phyloP scores from a whole-genome alignment of 2,888 invertebrate genomes.

The Caenorhabditis sinica region DNA sequence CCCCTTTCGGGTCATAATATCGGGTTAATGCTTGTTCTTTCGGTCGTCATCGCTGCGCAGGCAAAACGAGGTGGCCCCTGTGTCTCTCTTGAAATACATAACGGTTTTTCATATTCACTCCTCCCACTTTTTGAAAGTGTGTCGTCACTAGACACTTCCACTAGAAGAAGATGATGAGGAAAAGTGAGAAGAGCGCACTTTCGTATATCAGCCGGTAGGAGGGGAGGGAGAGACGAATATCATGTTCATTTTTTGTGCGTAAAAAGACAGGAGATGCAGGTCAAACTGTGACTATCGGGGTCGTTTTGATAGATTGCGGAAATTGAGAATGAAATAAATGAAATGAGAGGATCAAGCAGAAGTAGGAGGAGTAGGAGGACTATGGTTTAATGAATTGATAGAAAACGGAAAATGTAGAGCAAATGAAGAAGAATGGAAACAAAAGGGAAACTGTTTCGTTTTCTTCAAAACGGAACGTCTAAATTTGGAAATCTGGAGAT shows the following conservation, averaged over 20 bases:
- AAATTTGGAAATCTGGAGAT: not conserved
- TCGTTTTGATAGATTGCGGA: slow-evolving; percentile 38
- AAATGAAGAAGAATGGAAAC: not conserved
- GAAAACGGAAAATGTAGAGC: slow-evolving; percentile 14
- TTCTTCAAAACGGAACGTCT: not conserved
- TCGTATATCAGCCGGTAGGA: slow-evolving; percentile 20
- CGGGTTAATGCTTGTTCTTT: slow-evolving; percentile 64
- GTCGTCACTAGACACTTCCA: slow-evolving; percentile 45
- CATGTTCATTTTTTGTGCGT: slow-evolving; percentile 45
- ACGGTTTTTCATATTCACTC: slow-evolving; percentile 37
- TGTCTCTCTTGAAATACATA: slow-evolving; percentile 43
- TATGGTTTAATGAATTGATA: slow-evolving; percentile 36
- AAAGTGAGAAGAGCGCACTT: slow-evolving; percentile 39
- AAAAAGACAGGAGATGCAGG: slow-evolving; percentile 44
- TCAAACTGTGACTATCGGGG: slow-evolving; percentile 56
- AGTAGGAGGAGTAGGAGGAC: not conserved
- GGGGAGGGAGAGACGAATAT: slow-evolving; percentile 1
- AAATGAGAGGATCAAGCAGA: slow-evolving; percentile 20
- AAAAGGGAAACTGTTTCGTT: not conserved
- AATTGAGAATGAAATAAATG: slow-evolving; percentile 44
- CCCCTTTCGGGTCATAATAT: slow-evolving; percentile 42
- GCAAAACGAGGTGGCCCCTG: slow-evolving; percentile 19
- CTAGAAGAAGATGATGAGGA: slow-evolving; percentile 24
- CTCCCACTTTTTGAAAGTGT: slow-evolving; percentile 18
- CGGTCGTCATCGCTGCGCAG: slow-evolving; percentile 34